Evolutionary conservation across 2,888 invertebrate species (phyloP).

Genomic region (Lasius fuliginosus): DNA sequence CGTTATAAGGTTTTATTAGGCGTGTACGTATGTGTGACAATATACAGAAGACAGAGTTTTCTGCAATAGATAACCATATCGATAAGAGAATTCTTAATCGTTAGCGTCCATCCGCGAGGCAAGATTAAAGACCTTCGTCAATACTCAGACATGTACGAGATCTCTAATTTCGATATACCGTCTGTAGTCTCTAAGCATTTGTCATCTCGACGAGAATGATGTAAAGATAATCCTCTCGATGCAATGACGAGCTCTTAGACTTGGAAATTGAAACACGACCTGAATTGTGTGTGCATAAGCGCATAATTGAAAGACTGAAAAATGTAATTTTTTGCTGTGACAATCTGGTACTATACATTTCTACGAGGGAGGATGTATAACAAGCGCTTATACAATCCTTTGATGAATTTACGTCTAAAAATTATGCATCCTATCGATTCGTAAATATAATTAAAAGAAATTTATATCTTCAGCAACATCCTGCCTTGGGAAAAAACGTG

Average conservation of each 20-base stretch:
- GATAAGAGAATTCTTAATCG: conserved; percentile 52
- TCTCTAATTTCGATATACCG: conserved; percentile 61
- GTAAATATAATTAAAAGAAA: conserved; percentile 33
- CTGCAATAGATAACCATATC: background rate
- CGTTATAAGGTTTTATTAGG: background rate
- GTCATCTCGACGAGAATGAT: conserved; percentile 64
- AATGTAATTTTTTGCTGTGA: conserved; percentile 11
- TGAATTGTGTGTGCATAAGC: conserved; percentile 13
- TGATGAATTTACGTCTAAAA: background rate
- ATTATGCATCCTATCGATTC: conserved; percentile 16
- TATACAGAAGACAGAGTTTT: conserved; percentile 9
- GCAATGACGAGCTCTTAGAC: conserved; percentile 29
- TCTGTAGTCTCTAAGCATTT: conserved; percentile 51
- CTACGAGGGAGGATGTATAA: background rate
- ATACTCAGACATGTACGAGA: conserved; percentile 58
- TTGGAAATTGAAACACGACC: conserved; percentile 45
- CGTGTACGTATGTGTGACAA: background rate
- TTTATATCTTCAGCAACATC: conserved; percentile 25
- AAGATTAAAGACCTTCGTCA: conserved; percentile 62
- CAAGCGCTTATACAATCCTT: conserved; percentile 1
- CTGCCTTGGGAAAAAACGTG: background rate
- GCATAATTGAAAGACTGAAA: conserved; percentile 5
- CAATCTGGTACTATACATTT: background rate
- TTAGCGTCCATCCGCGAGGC: conserved; percentile 53
- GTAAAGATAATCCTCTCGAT: conserved; percentile 52